Conservation (phyloP, 2,888 invertebrate genomes). For the Barypeithes pellucidus region DNA sequence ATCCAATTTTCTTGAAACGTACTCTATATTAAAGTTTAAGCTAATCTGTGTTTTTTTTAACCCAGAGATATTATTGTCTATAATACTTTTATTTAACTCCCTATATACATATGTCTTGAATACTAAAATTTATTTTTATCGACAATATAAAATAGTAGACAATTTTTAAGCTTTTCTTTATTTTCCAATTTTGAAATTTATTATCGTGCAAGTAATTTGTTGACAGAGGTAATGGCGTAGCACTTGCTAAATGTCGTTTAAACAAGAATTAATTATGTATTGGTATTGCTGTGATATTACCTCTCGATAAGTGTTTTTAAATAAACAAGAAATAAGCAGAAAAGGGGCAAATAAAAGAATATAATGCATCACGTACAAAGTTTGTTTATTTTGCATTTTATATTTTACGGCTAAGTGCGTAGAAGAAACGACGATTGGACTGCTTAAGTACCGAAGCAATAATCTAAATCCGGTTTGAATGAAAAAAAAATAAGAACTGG, state of each 20-base stretch:
- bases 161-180: background rate
- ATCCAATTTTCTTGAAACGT: too few relatives aligned
- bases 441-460: background rate
- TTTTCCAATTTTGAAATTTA: constrained; percentile 7
- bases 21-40: too few relatives aligned
- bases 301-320: background rate
- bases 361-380: background rate
- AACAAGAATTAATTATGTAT: constrained; percentile 4
- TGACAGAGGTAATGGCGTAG: constrained; percentile 10
- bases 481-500: too few relatives aligned
- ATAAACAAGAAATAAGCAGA: constrained; percentile 5
- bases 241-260: background rate
- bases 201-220: constrained; percentile 9
- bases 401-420: background rate
- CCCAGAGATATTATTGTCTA: too few relatives aligned
- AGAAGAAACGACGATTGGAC: background rate
- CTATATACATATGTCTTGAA: too few relatives aligned
- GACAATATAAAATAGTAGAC: too few relatives aligned
- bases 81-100: too few relatives aligned
- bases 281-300: constrained; percentile 19
- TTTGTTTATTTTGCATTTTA: background rate
- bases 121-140: too few relatives aligned
- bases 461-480: background rate
- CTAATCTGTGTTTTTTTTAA: too few relatives aligned
- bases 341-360: background rate